Evolutionary conservation across 2,888 invertebrate species (phyloP).

Genomic region (Sussaba pulchella): DNA sequence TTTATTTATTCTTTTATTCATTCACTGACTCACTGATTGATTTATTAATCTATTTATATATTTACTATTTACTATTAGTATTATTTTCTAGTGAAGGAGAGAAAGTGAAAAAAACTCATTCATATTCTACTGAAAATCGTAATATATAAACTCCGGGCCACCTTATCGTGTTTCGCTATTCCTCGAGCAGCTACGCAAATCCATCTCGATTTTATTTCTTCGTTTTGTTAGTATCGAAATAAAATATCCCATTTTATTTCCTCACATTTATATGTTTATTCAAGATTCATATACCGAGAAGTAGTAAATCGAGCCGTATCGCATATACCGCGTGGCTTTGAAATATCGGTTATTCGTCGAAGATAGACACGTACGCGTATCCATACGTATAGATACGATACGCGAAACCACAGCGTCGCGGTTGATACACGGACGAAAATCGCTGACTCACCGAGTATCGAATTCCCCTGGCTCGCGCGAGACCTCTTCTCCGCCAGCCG

Average conservation of each 20-base stretch:
- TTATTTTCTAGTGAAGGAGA: no score
- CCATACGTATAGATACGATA: no score
- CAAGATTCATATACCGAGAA: conserved; percentile 47
- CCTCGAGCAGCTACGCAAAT: background rate
- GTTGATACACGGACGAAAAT: conserved; percentile 52
- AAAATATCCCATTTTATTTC: conserved; percentile 12
- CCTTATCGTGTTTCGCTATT: background rate
- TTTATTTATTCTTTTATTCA: no score
- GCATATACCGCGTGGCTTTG: conserved; percentile 32
- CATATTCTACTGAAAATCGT: background rate
- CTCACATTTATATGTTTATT: conserved; percentile 38
- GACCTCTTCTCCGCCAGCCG: conserved; percentile 39
- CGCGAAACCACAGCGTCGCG: conserved; percentile 18
- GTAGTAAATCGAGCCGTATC: conserved; percentile 42
- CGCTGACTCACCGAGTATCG: conserved; percentile 62
- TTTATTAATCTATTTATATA: no score
- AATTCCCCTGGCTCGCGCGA: conserved; percentile 45
- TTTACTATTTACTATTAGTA: no score
- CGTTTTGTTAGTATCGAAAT: background rate
- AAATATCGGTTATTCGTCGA: conserved; percentile 45
- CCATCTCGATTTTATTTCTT: background rate
- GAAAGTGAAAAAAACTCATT: no score
- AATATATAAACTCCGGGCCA: conserved; percentile 11
- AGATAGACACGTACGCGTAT: conserved; percentile 8
- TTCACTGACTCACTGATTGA: no score